Percentiles rank a stretch among this genome's conserved stretches.
These are phyloP conservation scores for Cephus runcator DNA, from an alignment of 2,888 invertebrate species.

Conservation along the genomic window DNA sequence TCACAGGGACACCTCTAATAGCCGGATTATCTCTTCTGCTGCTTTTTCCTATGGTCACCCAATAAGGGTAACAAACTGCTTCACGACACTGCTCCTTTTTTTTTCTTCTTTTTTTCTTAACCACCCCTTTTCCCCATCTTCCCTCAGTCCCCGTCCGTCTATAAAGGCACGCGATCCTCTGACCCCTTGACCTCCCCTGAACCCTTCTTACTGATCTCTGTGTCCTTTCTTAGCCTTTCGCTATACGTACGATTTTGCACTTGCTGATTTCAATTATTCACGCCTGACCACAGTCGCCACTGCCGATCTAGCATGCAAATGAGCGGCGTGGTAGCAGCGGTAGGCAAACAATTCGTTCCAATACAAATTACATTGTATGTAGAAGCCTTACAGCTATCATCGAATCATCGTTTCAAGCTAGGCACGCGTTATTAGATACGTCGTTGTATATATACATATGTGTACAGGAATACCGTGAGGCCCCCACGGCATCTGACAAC, in stretches of 20 bases:
- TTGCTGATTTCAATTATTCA: not conserved
- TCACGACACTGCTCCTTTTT: not conserved
- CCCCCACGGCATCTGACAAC: slow-evolving; percentile 13
- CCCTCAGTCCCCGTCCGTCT: not conserved
- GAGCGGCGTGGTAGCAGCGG: slow-evolving; percentile 11
- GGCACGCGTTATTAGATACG: slow-evolving; percentile 12
- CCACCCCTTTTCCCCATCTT: not conserved
- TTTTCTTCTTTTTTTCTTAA: not conserved
- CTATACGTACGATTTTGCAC: not conserved
- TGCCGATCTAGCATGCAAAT: slow-evolving; percentile 12
- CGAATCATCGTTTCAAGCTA: slow-evolving; percentile 18
- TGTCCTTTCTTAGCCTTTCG: not conserved
- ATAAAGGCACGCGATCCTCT: not conserved
- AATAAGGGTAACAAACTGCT: slow-evolving; percentile 49
- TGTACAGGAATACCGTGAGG: not conserved
- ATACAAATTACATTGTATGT: slow-evolving; percentile 23
- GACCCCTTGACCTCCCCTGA: not conserved
- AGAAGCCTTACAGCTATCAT: slow-evolving; percentile 22
- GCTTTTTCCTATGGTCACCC: slow-evolving; percentile 38
- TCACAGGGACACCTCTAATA: slow-evolving; percentile 63
- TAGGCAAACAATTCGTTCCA: slow-evolving; percentile 20
- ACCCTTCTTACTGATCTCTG: not conserved
- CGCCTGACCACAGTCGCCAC: not conserved
- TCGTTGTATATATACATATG: not conserved
- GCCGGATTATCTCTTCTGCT: slow-evolving; percentile 60